Percentiles rank a stretch among this genome's conserved stretches.
phyloP scores from a whole-genome alignment of 2,113 vertebrate genomes.

The Calypte anna region DNA sequence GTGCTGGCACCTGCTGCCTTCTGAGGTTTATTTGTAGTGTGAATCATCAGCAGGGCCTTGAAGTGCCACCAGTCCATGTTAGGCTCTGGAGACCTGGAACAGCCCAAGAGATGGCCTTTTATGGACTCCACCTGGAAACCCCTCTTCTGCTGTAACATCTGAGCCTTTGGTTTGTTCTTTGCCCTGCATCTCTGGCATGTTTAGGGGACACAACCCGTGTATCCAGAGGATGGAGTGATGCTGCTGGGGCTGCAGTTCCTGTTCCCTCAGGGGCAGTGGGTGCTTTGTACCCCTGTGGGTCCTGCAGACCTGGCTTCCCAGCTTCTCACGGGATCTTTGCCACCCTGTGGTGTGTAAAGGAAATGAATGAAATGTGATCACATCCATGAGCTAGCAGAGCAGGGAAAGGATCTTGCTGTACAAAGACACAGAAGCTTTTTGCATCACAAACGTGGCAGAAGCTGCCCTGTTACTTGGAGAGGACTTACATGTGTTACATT shows the following conservation, averaged over 20 bases:
- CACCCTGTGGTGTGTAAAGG: background rate
- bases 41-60: constrained; percentile 5
- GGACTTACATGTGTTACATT: background rate
- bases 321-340: background rate
- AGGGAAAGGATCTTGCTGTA: background rate
- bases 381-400: background rate
- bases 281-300: rapidly evolving
- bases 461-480: background rate
- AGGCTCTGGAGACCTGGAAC: constrained; percentile 7
- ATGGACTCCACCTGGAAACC: constrained; percentile 32
- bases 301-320: background rate
- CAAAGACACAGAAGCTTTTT: background rate
- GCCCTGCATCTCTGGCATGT: rapidly evolving
- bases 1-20: constrained; percentile 45
- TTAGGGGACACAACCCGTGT: background rate
- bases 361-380: background rate
- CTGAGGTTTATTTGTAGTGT: constrained; percentile 41
- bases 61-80: constrained; percentile 23
- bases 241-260: background rate
- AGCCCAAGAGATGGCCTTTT: background rate
- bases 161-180: background rate
- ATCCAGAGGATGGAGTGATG: rapidly evolving
- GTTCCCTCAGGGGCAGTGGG: background rate
- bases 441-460: background rate
- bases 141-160: background rate